Percentiles rank a stretch among this genome's conserved stretches.
Evolutionary conservation across 2,888 invertebrate genomes (phyloP).

Genomic region (Drosophila diplacantha): DNA sequence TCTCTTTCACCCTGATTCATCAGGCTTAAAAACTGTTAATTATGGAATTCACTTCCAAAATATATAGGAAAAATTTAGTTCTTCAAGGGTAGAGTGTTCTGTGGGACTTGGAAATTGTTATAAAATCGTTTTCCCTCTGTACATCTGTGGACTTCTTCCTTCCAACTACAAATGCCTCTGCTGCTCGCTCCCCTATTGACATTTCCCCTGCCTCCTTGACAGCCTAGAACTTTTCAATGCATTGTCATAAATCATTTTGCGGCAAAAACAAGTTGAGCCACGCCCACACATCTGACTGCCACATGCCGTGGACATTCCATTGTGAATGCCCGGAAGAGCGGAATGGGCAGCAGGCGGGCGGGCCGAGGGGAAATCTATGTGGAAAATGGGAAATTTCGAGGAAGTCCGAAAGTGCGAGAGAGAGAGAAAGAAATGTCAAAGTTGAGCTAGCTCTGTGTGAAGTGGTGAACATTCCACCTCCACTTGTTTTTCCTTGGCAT

Average conservation of each 20-base stretch:
- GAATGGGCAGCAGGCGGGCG: conserved; percentile 1
- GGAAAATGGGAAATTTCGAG: conserved; percentile 11
- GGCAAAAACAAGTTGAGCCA: conserved; percentile 59
- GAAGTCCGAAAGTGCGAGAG: conserved; percentile 9
- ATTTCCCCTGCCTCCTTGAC: conserved; percentile 43
- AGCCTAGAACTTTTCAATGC: conserved; percentile 56
- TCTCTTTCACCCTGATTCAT: too few species aligned
- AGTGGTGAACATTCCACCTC: conserved; percentile 29
- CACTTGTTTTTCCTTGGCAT: conserved; percentile 26
- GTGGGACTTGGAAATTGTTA: background rate
- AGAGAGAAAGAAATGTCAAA: conserved; percentile 52
- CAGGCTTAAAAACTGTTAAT: too few species aligned
- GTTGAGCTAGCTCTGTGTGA: conserved; percentile 35
- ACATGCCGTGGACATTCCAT: conserved; percentile 39
- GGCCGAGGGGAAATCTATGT: background rate
- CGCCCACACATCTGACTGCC: conserved; percentile 41
- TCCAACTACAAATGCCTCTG: conserved; percentile 11
- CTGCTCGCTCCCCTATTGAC: conserved; percentile 21
- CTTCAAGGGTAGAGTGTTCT: background rate
- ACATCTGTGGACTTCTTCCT: conserved; percentile 4
- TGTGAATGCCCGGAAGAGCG: conserved; percentile 16
- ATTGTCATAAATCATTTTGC: conserved; percentile 70
- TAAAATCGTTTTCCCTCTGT: background rate
- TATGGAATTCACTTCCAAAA: background rate
- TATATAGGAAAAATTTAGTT: background rate